Base-by-base conservation (phyloP, 2,113 vertebrate species). In the Toxotes chatareus region DNA sequence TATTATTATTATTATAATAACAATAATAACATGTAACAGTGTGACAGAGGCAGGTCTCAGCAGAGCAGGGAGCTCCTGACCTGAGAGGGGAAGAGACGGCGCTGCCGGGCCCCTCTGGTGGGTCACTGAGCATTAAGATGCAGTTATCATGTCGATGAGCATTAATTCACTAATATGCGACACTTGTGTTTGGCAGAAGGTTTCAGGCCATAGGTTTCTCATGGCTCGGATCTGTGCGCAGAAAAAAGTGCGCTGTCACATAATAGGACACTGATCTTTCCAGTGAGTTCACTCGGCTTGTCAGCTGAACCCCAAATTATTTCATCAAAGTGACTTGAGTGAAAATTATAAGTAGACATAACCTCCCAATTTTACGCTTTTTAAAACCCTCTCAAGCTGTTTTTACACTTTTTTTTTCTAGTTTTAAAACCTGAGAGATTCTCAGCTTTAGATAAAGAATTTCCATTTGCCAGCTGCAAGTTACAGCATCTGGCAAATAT, bases 101-200 rank as follows among this genome's bases (percentile, higher is more conserved):
- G 86, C 93, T 90, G 75, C 66, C 61, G 88, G 92, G 89, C 78
- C 53, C 64, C 69, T 80, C 64, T 57, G 81, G 87, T 42, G 89
- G 94, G 92, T 94, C 94, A 94, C n/a, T 71, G 89, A 89, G 93
- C 94, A 87, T 92, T 79, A 62, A 82, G 82, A 67, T 6, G 70
- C 88, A 19, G 57, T 23, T 89, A 73, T 40, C 89, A 86, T 23
- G 93, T 91, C 93, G 32, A 82, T 60, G 63, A 67, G 82, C 84
- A 93, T 94, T 93, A 90, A 93, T 90, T 70, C 88, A 72, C 77
- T 91, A 85, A 91, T 83, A 64, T 32, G 85, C 79, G 47, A 89
- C 89, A 27, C 84, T 83, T 73, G 83, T 79, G 86, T 88, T 11
- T 86, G 90, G 88, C 91, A 94, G 79, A 82, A 80, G 83, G 87